These are phyloP conservation scores for Zaprionus gabonicus DNA, from an alignment of 1,140 invertebrate genomes.

Conservation along the genomic window DNA sequence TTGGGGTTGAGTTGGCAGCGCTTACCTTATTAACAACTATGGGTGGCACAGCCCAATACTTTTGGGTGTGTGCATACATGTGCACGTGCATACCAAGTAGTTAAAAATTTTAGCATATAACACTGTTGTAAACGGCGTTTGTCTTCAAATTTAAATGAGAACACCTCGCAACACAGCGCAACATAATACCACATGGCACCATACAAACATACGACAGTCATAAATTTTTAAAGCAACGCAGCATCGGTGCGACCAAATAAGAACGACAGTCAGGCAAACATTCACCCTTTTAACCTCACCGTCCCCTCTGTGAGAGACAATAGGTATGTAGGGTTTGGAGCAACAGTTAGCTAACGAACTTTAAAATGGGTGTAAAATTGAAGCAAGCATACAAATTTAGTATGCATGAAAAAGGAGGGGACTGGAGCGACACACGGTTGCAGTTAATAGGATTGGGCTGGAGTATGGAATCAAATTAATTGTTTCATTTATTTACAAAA, in stretches of 20 bases:
- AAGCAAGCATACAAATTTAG: slow-evolving; percentile 74
- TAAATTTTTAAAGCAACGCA: slow-evolving; percentile 63
- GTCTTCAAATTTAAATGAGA: slow-evolving; percentile 73
- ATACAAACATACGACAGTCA: slow-evolving; percentile 28
- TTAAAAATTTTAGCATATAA: slow-evolving; percentile 74
- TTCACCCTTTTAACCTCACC: neutral
- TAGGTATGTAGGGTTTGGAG: neutral
- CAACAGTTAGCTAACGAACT: slow-evolving; percentile 69
- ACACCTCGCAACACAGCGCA: slow-evolving; percentile 60
- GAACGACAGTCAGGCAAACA: slow-evolving; percentile 22
- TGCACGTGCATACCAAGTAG: slow-evolving; percentile 41
- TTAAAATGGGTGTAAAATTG: slow-evolving; percentile 65
- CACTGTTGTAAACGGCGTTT: slow-evolving; percentile 56
- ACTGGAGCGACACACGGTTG: slow-evolving; percentile 34
- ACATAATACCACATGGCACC: slow-evolving; percentile 38
- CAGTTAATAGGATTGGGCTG: slow-evolving; percentile 75
- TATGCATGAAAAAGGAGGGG: slow-evolving; percentile 71
- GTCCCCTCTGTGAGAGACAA: neutral
- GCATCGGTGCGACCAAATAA: slow-evolving; percentile 16
- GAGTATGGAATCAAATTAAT: slow-evolving; percentile 75
- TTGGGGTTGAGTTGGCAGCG: neutral
- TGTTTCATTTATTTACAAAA: slow-evolving; percentile 75
- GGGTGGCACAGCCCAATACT: slow-evolving; percentile 3
- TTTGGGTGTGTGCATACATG: neutral
- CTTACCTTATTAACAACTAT: neutral